Base-by-base conservation (phyloP, 2,797 vertebrate genomes). In the Ctenopoma multispine region DNA sequence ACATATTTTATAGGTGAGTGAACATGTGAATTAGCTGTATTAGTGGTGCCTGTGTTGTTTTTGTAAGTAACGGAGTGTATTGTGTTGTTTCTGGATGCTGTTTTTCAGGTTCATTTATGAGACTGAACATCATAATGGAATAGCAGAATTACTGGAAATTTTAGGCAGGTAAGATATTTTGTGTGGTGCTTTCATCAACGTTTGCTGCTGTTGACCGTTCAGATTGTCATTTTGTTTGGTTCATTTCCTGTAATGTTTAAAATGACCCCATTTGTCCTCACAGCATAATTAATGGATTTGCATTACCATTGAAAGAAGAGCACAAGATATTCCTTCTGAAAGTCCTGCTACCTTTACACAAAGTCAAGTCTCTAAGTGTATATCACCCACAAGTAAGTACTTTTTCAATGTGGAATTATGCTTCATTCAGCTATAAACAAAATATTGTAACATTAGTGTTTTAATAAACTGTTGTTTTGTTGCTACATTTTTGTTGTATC, bases 1-100 rank as follows among this genome's bases (percentile, higher is more conserved):
- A 99, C 95, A 99, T 99, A 95, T 99, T 99, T 96, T 99, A 99
- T 97, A 97, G 97, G 98, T 99, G 92, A 90, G 96, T 94, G 44
- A 46, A 2, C 3, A 21, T 21, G 48, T 59, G 1, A 9, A 3
- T 40, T 21, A 0, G 1, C 6, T 24, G 8, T 9, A 27, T 53
- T 24, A 46, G 5, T 50, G 36, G n/a, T 14, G 13, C 9, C 5
- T 38, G 13, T n/a, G 4, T 38, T 20, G 2, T 15, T 4, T 54
- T 53, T 41, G 12, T 41, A 10, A 50, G 4, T 46, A 18, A 62
- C 63, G 23, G 12, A 64, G 17, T 18, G 29, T 55, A 0, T 7
- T 17, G 56, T 29, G 21, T 58, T 41, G 17, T 48, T 72, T 49
- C 5, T 67, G 24, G 13, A 48, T 48, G 13, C 7, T 4, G 14